Base-by-base conservation (phyloP, 1,140 invertebrate genomes). In the Oppia nitens region DNA sequence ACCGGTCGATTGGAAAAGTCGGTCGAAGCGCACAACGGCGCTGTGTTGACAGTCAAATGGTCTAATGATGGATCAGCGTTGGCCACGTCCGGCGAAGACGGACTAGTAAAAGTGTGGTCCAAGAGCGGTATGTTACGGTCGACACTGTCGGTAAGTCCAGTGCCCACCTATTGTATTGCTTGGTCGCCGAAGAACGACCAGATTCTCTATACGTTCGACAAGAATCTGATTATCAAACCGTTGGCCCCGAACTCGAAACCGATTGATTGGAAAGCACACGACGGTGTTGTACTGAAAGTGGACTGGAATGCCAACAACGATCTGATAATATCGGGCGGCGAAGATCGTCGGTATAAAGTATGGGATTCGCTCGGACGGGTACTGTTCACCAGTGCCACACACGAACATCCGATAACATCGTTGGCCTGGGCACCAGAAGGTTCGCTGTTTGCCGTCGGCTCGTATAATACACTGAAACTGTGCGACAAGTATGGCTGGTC, bases 401-500 rank as follows among this genome's bases (percentile, higher is more conserved):
- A 91, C 69, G 85, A 92, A 63, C 83, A 92, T 72, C 93, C 93
- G 4, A 86, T 98, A 52, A 92, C 88, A 0, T 80, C 87, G 26
- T 72, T 96, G 0, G 79, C 81, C 12, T 99, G 94, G 87, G 83
- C 85, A 61, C 85, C 87, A 0, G 82, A 84, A 64, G 93, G 94
- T 12, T 83, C 88, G 66, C 75, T 90, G 50, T 95, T 97, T 73
- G 83, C 88, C 29, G 82, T 96, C 55, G 92, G 92, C 23, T 88
- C 87, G 14, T 98, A 83, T 67, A 96, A 97, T 70, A 84, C 89
- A 11, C 74, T 98, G 0, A 78, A 88, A 60, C 75, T 98, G 0
- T 97, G 93, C 71, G 91, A 96, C 74, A 84, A 83, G 73, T 83
- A 83, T 66, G 95, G 95, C 87, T 97, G 93, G 93, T 89, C 90